Percentiles rank a stretch among this genome's conserved stretches.
Conservation (phyloP, 1,140 invertebrate genomes). For the roundworm (Caenorhabditis elegans) region WBcel235 BX284602.5:9420501-9421000, state of each 20-base stretch:
- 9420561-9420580: constrained; percentile 36
- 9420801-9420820: constrained; percentile 32
- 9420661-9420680: no score
- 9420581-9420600: constrained; percentile 29
- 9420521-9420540: constrained; percentile 35
- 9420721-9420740: constrained; percentile 3
- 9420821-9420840: constrained; percentile 9
- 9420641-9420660: no score
- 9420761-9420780: neutral
- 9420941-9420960: no score
- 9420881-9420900: constrained; percentile 5
- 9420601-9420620: no score
- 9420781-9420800: neutral
- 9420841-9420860: constrained; percentile 35
- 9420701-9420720: constrained; percentile 19
- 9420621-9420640: no score
- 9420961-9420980: no score
- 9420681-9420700: no score
- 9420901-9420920: no score
- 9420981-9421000: no score
- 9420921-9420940: no score
- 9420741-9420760: constrained; percentile 4
- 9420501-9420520: constrained; percentile 16
- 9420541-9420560: constrained; percentile 35
- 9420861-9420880: constrained; percentile 25